These are phyloP conservation scores for Drosophila tani DNA, from an alignment of 1,140 invertebrate genomes.

Conservation along the genomic window DNA sequence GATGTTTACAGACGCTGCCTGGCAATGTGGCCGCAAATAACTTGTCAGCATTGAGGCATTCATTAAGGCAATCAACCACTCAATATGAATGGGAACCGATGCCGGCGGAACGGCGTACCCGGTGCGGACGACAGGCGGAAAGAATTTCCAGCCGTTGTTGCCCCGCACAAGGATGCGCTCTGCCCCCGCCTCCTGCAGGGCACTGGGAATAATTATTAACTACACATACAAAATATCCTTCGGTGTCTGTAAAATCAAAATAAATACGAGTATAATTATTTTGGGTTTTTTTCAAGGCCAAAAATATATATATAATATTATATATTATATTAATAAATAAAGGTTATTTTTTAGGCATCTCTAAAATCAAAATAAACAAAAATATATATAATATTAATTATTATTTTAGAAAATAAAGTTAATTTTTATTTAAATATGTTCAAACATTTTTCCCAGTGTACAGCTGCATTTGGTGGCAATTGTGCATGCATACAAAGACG, in stretches of 20 bases:
- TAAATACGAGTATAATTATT: no score
- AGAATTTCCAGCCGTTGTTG: slow-evolving; percentile 46
- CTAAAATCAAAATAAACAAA: no score
- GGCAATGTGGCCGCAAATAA: slow-evolving; percentile 56
- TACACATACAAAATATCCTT: background rate
- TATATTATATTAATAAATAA: no score
- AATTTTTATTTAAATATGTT: no score
- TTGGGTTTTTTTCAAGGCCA: background rate
- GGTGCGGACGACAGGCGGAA: slow-evolving; percentile 38
- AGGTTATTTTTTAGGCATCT: no score
- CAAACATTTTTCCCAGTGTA: slow-evolving; percentile 36
- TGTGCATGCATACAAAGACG: slow-evolving; percentile 38
- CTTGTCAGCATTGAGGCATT: slow-evolving; percentile 66
- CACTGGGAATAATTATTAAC: slow-evolving; percentile 10
- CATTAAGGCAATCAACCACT: slow-evolving; percentile 68
- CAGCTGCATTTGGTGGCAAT: slow-evolving; percentile 38
- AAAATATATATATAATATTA: no score
- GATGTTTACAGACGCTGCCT: slow-evolving; percentile 38
- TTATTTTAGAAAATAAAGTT: no score
- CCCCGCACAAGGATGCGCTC: slow-evolving; percentile 30
- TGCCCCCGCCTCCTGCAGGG: slow-evolving; percentile 21
- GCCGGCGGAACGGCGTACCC: slow-evolving; percentile 1
- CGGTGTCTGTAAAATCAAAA: no score
- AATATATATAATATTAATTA: no score
- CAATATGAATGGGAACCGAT: slow-evolving; percentile 37